Evolutionary conservation across 2,888 invertebrate species (phyloP).

Genomic region (Orchesella flavescens): DNA sequence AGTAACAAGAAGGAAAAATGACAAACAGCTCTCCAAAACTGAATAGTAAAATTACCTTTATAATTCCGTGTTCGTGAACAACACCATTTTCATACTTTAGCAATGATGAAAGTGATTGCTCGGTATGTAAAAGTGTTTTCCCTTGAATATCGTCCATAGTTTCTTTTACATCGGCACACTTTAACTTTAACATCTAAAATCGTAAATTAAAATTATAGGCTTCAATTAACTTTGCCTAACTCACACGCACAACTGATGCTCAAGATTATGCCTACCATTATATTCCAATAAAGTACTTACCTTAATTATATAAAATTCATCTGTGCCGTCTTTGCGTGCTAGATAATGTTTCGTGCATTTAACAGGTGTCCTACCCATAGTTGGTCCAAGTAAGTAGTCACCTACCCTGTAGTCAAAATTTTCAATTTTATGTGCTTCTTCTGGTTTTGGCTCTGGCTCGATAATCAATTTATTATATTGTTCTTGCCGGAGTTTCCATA

Average conservation of each 20-base stretch:
- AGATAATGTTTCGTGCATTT: constrained; percentile 85
- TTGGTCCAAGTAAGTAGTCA: constrained; percentile 81
- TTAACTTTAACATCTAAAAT: constrained; percentile 72
- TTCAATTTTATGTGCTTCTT: not conserved
- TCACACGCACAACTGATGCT: not conserved
- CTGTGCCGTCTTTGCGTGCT: constrained; percentile 81
- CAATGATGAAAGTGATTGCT: constrained; percentile 82
- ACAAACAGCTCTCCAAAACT: not conserved
- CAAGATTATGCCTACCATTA: too few relatives aligned
- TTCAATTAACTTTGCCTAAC: too few relatives aligned
- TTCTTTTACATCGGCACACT: constrained; percentile 77
- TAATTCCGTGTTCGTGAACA: constrained; percentile 84
- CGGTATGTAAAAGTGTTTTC: constrained; percentile 85
- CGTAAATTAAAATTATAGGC: too few relatives aligned
- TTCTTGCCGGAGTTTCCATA: too few relatives aligned
- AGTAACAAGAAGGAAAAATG: too few relatives aligned
- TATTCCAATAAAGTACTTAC: constrained; percentile 74
- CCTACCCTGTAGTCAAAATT: constrained; percentile 73
- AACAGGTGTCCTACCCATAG: constrained; percentile 83
- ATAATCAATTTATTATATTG: not conserved
- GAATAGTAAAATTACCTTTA: constrained; percentile 77
- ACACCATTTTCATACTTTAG: constrained; percentile 83
- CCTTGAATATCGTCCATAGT: constrained; percentile 85
- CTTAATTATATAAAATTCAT: constrained; percentile 83
- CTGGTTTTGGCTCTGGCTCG: not conserved